Evolutionary conservation across 2,888 invertebrate genomes (phyloP), one percentile per base, ranked within the genome.

Genomic region (Leptopilina syphax): DNA sequence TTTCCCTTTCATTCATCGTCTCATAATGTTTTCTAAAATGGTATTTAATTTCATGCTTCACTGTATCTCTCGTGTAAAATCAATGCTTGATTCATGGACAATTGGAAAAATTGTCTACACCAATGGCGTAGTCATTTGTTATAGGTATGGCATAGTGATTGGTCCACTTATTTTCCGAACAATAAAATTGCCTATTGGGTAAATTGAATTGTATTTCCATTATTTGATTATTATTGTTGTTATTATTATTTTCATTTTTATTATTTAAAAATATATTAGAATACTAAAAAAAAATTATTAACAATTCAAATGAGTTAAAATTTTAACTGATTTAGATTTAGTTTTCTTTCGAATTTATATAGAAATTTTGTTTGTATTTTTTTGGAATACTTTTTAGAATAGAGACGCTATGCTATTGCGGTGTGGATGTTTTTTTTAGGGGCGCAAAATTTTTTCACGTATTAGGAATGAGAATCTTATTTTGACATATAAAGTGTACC

Each of bases 11-110:
- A 50, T 50, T 50, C 50, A 50, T 50, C 50, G 10, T 9, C 54
- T 73, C 57, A 54, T 73, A 73, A 57, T 73, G 73, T 54, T 73
- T 54, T 73, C 73, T 54, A 73, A 73, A 73, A 57, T 73, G 57
- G 73, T 57, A 73, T 73, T 73, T 73, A 73, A 57, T 73, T 73
- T 73, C 73, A 73, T 73, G 73, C 73, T 73, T 34, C 54, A 73
- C 34, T 57, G 34, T 57, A 73, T 57, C 54, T 57, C 27, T n/a
- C n/a, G 9, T 73, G 57, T 41, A 34, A 12, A 73, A 73, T 57
- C 57, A n/a, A 73, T 27, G 34, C n/a, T 73, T 13, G 54, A 57
- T 57, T 4, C 73, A 27, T 27, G 3, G 13, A 24, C 70, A 54
- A 57, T 70, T 34, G 34, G 7, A 12, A 12, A 57, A 34, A 8